Base-by-base conservation (phyloP, 2,797 vertebrate species). In the Melanotaenia boesemani region DNA sequence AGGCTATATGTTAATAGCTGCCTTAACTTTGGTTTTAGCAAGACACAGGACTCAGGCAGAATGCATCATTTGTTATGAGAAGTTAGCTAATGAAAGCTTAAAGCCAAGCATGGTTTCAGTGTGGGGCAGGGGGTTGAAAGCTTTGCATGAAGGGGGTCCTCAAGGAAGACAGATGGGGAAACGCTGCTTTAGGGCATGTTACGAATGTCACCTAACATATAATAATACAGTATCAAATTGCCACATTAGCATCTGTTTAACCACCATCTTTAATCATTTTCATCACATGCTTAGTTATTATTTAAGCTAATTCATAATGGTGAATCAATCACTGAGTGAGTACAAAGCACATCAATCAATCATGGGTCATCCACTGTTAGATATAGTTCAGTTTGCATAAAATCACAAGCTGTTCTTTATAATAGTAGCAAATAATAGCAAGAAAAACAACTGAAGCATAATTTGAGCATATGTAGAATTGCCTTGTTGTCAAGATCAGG, bases 381-480 rank as follows among this genome's bases (percentile, higher is more conserved):
- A 74, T 41, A 36, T 39, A 58, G 5, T 32, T 57, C 12, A 41
- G 5, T 28, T 4, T 55, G 50, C 6, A 4, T 59, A 22, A 41
- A 50, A 36, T 26, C 56, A 77, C 46, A 44, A 58, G 57, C 70
- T 63, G 6, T 75, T 61, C 71, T 37, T 44, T n/a, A 63, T 37
- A 55, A 37, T 26, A 28, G 28, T 28, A 28, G 28, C 28, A 28
- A 28, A 79, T 60, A 54, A 44, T 57, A 77, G 55, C 24, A 74
- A 62, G 20, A 28, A 68, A 71, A 72, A 65, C 34, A 79, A 68
- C 77, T 71, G 18, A 72, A 77, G 30, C 22, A 55, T n/a, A 39
- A 68, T 87, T 77, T 22, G 54, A 61, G 41, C 7, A 8, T 52
- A 13, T 46, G 37, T 67, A 60, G 76, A 85, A 83, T 76, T 78